Percentiles rank a stretch among this genome's conserved stretches.
Evolutionary conservation across 2,888 invertebrate genomes (phyloP).

Genomic region (Caenorhabditis becei): DNA sequence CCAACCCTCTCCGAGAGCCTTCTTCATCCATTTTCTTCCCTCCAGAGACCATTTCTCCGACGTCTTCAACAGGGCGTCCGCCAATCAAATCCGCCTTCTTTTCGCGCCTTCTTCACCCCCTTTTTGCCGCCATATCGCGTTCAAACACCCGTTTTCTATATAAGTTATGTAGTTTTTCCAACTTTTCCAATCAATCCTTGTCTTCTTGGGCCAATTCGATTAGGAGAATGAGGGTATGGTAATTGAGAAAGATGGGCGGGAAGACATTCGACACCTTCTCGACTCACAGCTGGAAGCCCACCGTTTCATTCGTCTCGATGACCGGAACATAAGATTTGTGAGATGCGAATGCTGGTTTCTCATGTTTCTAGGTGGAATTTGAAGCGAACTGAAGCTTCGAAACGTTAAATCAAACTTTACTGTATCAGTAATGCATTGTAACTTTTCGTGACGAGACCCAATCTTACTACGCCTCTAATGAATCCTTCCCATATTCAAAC

Average conservation of each 20-base stretch:
- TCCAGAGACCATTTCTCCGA: background rate
- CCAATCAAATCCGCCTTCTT: constrained; percentile 9
- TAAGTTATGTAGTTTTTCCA: background rate
- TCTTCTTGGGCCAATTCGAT: background rate
- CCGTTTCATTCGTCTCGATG: background rate
- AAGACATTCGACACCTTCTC: constrained; percentile 17
- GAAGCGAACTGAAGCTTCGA: too few species aligned
- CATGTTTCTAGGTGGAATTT: constrained; percentile 2
- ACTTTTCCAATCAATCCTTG: background rate
- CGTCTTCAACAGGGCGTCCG: constrained; percentile 7
- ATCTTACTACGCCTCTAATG: too few species aligned
- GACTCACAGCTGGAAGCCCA: constrained; percentile 16
- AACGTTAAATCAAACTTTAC: too few species aligned
- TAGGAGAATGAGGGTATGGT: constrained; percentile 5
- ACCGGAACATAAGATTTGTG: background rate
- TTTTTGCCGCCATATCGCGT: background rate
- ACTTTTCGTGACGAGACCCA: too few species aligned
- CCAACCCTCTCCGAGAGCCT: background rate
- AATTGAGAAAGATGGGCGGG: constrained; percentile 16
- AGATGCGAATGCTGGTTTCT: too few species aligned
- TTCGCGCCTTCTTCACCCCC: background rate
- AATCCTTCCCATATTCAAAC: too few species aligned
- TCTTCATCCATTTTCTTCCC: background rate
- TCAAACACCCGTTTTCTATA: background rate
- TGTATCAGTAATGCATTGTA: too few species aligned